A percentile compares a stretch with the other conserved stretches of the same genome.
Conservation (phyloP, 1,140 invertebrate genomes). For the Anoplophora glabripennis region DNA sequence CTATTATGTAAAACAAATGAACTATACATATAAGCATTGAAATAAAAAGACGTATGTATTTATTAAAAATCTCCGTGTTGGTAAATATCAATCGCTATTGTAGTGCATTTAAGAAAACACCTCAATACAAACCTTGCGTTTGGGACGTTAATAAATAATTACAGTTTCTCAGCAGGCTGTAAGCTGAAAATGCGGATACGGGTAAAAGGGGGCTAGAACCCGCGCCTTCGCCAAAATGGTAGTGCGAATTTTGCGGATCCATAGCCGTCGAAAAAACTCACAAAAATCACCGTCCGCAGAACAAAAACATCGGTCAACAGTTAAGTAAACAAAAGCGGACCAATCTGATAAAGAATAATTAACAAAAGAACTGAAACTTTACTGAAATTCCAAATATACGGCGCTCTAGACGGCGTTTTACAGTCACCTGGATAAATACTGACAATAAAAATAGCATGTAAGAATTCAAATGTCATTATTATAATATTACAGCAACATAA, state of each 20-base stretch:
- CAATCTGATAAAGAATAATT: not conserved
- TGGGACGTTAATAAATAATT: slow-evolving; percentile 42
- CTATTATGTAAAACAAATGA: too few species aligned
- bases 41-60: too few species aligned
- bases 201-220: slow-evolving; percentile 22
- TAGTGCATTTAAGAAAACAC: too few species aligned
- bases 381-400: too few species aligned
- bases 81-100: too few species aligned
- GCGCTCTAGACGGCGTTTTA: not conserved
- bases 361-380: not conserved
- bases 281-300: slow-evolving; percentile 11
- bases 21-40: too few species aligned
- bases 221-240: slow-evolving; percentile 22
- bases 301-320: slow-evolving; percentile 9
- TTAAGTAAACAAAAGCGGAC: slow-evolving; percentile 8
- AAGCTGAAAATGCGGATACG: slow-evolving; percentile 43
- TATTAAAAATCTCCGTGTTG: too few species aligned
- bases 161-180: slow-evolving; percentile 44
- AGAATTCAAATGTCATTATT: slow-evolving; percentile 23
- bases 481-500: slow-evolving; percentile 4
- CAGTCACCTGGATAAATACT: slow-evolving; percentile 21
- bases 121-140: slow-evolving; percentile 9
- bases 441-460: slow-evolving; percentile 33
- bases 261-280: slow-evolving; percentile 22
- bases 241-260: slow-evolving; percentile 24